These are phyloP conservation scores for Apocrypta bakeri DNA, from an alignment of 1,140 invertebrate species.

Conservation along the genomic window DNA sequence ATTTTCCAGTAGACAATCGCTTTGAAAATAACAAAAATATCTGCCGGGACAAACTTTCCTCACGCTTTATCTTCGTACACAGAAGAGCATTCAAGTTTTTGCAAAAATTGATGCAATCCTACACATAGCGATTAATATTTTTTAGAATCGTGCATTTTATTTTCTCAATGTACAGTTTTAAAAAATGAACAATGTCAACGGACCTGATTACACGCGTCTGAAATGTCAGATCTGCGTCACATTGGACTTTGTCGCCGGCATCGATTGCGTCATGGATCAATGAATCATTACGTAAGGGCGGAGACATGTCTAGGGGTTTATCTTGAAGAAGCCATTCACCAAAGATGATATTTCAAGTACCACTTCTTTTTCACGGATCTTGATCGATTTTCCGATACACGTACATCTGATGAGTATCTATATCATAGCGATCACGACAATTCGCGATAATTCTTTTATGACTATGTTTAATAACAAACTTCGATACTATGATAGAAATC, in stretches of 20 bases:
- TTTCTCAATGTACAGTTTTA: neutral
- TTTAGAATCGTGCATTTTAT: neutral
- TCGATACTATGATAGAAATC: too few relatives aligned
- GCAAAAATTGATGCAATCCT: conserved; percentile 17
- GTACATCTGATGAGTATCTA: too few relatives aligned
- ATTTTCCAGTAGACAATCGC: too few relatives aligned
- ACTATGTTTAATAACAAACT: neutral
- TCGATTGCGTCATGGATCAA: conserved; percentile 53
- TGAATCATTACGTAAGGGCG: conserved; percentile 51
- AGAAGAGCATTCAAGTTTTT: neutral
- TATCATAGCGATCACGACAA: too few relatives aligned
- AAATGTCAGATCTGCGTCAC: neutral
- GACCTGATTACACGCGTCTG: too few relatives aligned
- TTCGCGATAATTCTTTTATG: neutral
- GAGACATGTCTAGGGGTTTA: conserved; percentile 6
- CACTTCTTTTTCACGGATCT: neutral
- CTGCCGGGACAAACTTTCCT: too few relatives aligned
- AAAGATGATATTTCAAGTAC: neutral
- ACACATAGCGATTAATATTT: neutral
- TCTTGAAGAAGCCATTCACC: neutral
- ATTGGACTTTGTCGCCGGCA: conserved; percentile 4
- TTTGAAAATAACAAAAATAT: too few relatives aligned
- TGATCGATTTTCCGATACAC: neutral
- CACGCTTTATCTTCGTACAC: neutral
- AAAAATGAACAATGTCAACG: neutral